Conservation (phyloP, 2,113 vertebrate genomes). For the Scolopax mira region DNA sequence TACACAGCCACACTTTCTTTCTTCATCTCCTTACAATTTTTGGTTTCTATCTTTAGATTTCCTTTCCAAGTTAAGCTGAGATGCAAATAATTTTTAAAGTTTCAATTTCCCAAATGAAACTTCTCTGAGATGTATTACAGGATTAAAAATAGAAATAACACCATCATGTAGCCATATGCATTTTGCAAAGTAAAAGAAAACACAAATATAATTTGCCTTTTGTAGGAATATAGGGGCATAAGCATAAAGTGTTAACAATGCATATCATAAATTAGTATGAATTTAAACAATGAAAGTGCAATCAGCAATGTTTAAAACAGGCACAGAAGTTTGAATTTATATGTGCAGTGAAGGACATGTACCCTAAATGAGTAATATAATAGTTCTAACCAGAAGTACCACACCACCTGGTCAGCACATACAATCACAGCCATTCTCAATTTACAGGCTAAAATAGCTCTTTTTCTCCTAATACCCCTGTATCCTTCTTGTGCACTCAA, state of each 20-base stretch:
- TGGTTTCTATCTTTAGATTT: conserved; percentile 21
- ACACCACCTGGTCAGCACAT: background rate
- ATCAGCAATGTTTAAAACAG: background rate
- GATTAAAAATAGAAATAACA: background rate
- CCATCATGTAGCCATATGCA: background rate
- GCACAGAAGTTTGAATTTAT: background rate
- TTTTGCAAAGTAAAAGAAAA: background rate
- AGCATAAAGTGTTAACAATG: background rate
- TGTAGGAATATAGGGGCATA: background rate
- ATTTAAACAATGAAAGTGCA: background rate
- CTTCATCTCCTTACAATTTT: conserved; percentile 53
- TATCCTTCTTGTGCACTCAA: background rate
- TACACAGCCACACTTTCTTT: conserved; percentile 33
- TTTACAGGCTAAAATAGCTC: background rate
- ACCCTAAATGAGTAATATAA: background rate
- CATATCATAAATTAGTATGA: background rate
- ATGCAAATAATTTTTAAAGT: conserved; percentile 13
- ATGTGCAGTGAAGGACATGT: background rate
- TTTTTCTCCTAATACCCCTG: background rate
- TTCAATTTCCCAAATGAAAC: background rate
- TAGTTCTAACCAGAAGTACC: background rate
- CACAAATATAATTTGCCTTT: background rate
- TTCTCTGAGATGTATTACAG: background rate
- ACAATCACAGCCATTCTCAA: background rate
- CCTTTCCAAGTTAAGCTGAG: conserved; percentile 24